Conservation (phyloP, 1,140 invertebrate genomes). For the Rhagoletis pomonella region DNA sequence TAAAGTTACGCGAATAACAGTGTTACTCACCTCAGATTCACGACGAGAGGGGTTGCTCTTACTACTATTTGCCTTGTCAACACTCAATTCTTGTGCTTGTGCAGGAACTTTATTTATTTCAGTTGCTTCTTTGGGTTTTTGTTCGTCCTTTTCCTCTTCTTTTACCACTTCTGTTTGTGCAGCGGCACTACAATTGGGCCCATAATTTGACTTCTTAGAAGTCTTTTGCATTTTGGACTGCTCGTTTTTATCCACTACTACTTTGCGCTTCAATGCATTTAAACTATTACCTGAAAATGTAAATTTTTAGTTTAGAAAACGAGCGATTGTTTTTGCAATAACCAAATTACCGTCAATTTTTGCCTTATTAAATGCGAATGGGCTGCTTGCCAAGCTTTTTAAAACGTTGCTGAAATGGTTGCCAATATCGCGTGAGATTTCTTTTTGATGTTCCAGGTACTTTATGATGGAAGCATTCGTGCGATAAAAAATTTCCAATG, state of each 20-base stretch:
- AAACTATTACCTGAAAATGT: constrained; percentile 51
- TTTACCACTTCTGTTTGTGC: not conserved
- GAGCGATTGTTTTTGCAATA: not conserved
- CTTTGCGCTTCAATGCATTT: constrained; percentile 54
- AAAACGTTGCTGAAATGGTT: constrained; percentile 74
- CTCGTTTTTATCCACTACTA: not conserved
- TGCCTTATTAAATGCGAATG: constrained; percentile 74
- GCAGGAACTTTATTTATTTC: not conserved
- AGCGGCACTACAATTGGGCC: not conserved
- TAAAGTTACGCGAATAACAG: not conserved
- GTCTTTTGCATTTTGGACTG: not conserved
- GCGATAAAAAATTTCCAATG: constrained; percentile 88
- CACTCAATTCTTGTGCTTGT: not conserved
- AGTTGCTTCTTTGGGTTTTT: not conserved
- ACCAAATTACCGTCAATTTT: constrained; percentile 69
- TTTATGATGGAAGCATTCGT: constrained; percentile 91
- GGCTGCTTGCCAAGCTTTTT: constrained; percentile 72
- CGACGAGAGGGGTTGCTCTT: constrained; percentile 29
- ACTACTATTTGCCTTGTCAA: not conserved
- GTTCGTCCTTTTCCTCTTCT: constrained; percentile 1
- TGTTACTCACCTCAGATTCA: constrained; percentile 19
- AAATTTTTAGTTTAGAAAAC: not conserved
- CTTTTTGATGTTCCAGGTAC: constrained; percentile 82
- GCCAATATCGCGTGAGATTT: constrained; percentile 69
- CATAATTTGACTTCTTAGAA: constrained; percentile 6